Evolutionary conservation across 2,888 invertebrate genomes (phyloP).

Genomic region (Xanthia icteritia): DNA sequence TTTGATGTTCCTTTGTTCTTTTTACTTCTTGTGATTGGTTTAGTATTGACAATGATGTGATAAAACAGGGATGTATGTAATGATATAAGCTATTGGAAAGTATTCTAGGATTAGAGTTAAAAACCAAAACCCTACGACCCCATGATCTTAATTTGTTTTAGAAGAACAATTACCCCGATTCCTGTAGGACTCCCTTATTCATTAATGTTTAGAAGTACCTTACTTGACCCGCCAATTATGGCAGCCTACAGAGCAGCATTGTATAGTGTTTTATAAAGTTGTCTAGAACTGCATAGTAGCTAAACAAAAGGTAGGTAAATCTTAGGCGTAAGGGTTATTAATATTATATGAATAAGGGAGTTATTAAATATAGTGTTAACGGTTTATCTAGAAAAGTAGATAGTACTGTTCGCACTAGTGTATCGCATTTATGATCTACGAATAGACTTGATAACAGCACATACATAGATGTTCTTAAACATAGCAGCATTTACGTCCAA

Average conservation of each 20-base stretch:
- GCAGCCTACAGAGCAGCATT: not conserved
- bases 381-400: conserved; percentile 45
- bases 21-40: conserved; percentile 25
- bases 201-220: not conserved
- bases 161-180: conserved; percentile 2
- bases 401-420: conserved; percentile 35
- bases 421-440: conserved; percentile 46
- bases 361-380: conserved; percentile 11
- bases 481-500: conserved; percentile 37
- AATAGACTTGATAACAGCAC: conserved; percentile 54
- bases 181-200: conserved; percentile 41
- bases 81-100: conserved; percentile 32
- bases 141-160: conserved; percentile 3
- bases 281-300: not conserved
- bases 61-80: conserved; percentile 53
- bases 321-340: not conserved
- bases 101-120: conserved; percentile 32
- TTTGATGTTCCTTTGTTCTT: conserved; percentile 13
- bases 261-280: not conserved
- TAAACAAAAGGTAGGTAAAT: not conserved
- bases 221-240: not conserved
- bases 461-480: conserved; percentile 36
- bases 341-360: conserved; percentile 32
- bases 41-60: conserved; percentile 52
- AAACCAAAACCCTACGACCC: not conserved